Percentiles rank a stretch among this genome's conserved stretches.
Conservation (phyloP, 2,113 vertebrate genomes). For the Limanda limanda region DNA sequence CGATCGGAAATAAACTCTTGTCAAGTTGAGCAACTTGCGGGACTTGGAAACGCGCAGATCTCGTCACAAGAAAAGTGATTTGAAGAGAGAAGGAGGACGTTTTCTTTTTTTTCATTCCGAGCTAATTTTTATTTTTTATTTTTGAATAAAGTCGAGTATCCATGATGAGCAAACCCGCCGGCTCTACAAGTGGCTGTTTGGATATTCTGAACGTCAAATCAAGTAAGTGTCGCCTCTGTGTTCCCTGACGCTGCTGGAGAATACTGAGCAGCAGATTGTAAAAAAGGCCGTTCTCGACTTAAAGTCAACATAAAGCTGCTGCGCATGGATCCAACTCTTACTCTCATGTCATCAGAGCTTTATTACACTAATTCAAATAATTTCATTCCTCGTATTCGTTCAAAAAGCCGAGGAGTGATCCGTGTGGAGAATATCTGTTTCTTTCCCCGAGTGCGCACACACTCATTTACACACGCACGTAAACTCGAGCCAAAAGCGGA, state of each 20-base stretch:
- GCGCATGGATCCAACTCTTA: too few relatives aligned
- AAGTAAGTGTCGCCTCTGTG: constrained; percentile 79
- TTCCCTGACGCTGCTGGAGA: neutral
- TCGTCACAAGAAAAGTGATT: constrained; percentile 10
- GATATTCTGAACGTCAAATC: constrained; percentile 88
- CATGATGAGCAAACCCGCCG: constrained; percentile 96
- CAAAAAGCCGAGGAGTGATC: neutral
- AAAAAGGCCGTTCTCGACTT: neutral
- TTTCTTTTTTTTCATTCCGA: neutral
- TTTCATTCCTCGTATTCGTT: neutral
- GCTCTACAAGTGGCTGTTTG: constrained; percentile 98
- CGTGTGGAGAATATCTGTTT: constrained; percentile 5
- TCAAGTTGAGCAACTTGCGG: constrained; percentile 34
- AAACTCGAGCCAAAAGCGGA: constrained; percentile 3
- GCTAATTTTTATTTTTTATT: neutral
- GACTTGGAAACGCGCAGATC: constrained; percentile 15
- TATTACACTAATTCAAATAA: neutral
- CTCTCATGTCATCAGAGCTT: neutral
- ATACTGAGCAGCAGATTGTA: neutral
- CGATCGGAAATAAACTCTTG: constrained; percentile 52
- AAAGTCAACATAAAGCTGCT: neutral
- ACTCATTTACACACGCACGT: constrained; percentile 3
- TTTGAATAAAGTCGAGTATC: constrained; percentile 44
- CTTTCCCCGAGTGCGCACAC: neutral
- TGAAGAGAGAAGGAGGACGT: constrained; percentile 16